Conservation (phyloP, 2,113 vertebrate genomes). For the Zingel zingel region DNA sequence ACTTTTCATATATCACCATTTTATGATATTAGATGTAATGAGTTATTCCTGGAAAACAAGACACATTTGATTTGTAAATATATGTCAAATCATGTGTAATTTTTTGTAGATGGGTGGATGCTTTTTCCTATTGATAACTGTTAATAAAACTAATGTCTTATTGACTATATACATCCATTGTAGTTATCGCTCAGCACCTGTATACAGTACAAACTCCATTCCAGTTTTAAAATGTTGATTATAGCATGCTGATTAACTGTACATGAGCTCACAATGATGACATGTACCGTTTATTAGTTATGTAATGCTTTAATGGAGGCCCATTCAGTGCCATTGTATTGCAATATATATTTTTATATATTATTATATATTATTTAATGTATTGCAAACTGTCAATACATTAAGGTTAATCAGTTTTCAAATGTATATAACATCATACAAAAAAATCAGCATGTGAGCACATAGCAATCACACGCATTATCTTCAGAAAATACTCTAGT, state of each 20-base stretch:
- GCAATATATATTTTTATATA: not conserved
- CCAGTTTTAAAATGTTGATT: not conserved
- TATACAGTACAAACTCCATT: not conserved
- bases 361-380: not conserved
- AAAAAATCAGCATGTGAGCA: not conserved
- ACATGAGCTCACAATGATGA: not conserved
- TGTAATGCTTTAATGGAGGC: not conserved
- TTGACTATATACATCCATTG: not conserved
- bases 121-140: not conserved
- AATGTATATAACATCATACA: not conserved
- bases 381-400: not conserved
- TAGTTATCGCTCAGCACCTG: not conserved
- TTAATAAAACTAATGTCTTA: not conserved
- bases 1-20: not conserved
- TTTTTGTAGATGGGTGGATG: not conserved
- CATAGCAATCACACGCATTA: not conserved
- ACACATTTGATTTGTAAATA: not conserved
- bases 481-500: conserved; percentile 13
- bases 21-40: no score
- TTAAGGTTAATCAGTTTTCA: not conserved
- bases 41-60: not conserved
- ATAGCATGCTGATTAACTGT: not conserved
- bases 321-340: not conserved
- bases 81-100: not conserved
- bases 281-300: not conserved